Conservation (phyloP, 2,888 invertebrate genomes). For the Lasioglossum zephyrum region DNA sequence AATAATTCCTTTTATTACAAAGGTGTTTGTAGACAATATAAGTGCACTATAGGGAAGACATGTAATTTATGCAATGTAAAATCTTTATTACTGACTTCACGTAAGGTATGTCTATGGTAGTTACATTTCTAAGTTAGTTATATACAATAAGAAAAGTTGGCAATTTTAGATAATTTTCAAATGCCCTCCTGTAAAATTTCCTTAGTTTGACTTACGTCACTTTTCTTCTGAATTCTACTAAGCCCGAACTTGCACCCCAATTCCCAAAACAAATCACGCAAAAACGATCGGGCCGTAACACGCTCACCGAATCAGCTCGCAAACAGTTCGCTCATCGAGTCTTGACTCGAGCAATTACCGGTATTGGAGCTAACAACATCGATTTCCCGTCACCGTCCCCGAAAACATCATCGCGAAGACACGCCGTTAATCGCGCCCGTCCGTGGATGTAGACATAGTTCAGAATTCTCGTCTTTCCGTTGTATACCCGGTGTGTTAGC, state of each 20-base stretch:
- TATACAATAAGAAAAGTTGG: no score
- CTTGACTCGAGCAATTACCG: slow-evolving; percentile 9
- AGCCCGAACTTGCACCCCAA: not conserved
- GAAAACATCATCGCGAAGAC: slow-evolving; percentile 9
- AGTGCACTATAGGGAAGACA: no score
- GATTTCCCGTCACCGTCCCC: slow-evolving; percentile 8
- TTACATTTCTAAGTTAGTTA: no score
- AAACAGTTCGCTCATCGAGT: not conserved
- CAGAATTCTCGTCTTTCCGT: not conserved
- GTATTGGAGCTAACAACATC: slow-evolving; percentile 6
- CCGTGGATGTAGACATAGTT: not conserved
- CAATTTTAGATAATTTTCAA: no score
- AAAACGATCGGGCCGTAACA: not conserved
- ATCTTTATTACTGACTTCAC: not conserved
- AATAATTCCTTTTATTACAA: not conserved
- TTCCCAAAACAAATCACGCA: not conserved
- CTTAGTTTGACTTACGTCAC: no score
- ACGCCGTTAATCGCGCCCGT: not conserved
- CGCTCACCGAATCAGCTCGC: not conserved
- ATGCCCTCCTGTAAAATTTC: no score
- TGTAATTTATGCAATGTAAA: not conserved
- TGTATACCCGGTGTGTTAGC: not conserved
- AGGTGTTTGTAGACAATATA: not conserved
- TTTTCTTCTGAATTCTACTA: not conserved
- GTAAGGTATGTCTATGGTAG: not conserved